Evolutionary conservation across 1,140 invertebrate genomes (phyloP), one percentile per base, ranked within the genome.

Genomic region (Hetaerina americana): DNA sequence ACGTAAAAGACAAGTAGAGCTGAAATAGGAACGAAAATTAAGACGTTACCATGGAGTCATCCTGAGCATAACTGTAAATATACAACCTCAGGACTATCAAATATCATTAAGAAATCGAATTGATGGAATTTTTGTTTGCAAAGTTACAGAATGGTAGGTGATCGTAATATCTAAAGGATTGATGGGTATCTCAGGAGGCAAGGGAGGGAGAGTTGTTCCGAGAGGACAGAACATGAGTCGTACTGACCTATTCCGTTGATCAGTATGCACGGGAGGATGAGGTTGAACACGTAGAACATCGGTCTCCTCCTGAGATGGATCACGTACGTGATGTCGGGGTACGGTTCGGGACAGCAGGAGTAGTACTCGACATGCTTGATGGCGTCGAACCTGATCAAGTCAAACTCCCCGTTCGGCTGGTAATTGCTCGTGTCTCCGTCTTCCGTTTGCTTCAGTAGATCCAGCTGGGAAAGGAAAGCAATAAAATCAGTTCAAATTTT

Each of bases 1-100:
- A 96, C 93, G 82, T 95, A 95, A 82, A 96, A 96, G 49, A 95
- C 93, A 57, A 96, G 82, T 28, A 96, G 84, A 29, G 93, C 94
- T 89, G 87, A n/a, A n/a, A n/a, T n/a, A n/a, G n/a, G n/a, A n/a
- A n/a, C n/a, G n/a, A n/a, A n/a, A n/a, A n/a, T n/a, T n/a, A n/a
- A n/a, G n/a, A n/a, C n/a, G n/a, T n/a, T n/a, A n/a, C n/a, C n/a
- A n/a, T n/a, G n/a, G n/a, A n/a, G n/a, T n/a, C n/a, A n/a, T n/a
- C n/a, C n/a, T n/a, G n/a, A n/a, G n/a, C n/a, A n/a, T n/a, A n/a
- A n/a, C n/a, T n/a, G n/a, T n/a, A n/a, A n/a, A n/a, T n/a, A n/a
- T n/a, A n/a, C n/a, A n/a, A n/a, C n/a, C n/a, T n/a, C n/a, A n/a
- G n/a, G n/a, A n/a, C n/a, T n/a, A n/a, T n/a, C n/a, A n/a, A n/a